These are phyloP conservation scores for Sebastolobus alascanus DNA, from an alignment of 2,797 vertebrate genomes.

Conservation along the genomic window DNA sequence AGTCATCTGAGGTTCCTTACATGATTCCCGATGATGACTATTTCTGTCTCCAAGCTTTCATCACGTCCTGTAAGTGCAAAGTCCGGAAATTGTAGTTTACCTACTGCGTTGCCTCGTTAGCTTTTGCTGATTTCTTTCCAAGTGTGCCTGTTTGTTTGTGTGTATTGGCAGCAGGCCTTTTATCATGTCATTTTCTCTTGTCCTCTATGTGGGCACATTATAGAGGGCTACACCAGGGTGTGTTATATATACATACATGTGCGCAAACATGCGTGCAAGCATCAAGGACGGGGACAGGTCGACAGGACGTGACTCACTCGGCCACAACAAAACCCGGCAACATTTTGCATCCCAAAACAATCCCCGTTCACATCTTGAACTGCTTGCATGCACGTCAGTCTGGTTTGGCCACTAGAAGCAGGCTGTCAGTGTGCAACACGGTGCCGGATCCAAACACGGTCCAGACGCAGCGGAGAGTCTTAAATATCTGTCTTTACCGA, in stretches of 20 bases:
- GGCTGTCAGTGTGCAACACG: constrained; percentile 44
- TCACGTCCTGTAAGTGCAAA: constrained; percentile 62
- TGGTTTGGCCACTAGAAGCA: constrained; percentile 26
- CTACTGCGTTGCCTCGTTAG: not conserved
- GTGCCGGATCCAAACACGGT: constrained; percentile 50
- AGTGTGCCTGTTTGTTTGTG: constrained; percentile 19
- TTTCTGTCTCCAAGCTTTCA: constrained; percentile 59
- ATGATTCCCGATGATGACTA: constrained; percentile 47
- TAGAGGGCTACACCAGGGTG: constrained; percentile 12
- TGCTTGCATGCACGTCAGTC: constrained; percentile 43
- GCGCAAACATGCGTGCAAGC: constrained; percentile 55
- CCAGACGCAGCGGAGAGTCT: constrained; percentile 49
- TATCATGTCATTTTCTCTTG: not conserved
- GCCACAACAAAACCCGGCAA: constrained; percentile 48
- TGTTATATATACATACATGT: constrained; percentile 37
- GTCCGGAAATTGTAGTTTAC: constrained; percentile 63
- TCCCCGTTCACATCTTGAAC: constrained; percentile 48
- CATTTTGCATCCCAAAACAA: constrained; percentile 40
- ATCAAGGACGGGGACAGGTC: constrained; percentile 40
- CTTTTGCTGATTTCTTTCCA: not conserved
- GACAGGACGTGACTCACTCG: constrained; percentile 61
- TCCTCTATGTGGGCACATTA: constrained; percentile 46
- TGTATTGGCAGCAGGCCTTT: not conserved
- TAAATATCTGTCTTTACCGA: constrained; percentile 43
- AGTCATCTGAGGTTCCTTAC: constrained; percentile 34